Evolutionary conservation across 2,797 vertebrate species (phyloP).

Genomic region (Pristis pectinata): DNA sequence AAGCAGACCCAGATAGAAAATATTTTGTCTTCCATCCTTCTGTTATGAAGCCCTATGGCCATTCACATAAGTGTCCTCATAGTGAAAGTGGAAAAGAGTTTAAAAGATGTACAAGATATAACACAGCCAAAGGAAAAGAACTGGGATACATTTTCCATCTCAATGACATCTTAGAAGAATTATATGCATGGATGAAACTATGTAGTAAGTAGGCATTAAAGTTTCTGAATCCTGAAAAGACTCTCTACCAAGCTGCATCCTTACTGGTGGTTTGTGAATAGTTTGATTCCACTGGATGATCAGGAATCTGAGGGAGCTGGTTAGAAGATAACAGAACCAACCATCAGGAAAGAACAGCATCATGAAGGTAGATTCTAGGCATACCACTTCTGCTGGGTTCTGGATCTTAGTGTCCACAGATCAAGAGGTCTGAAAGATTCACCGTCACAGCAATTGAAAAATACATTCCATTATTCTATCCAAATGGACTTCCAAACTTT

Average conservation of each 20-base stretch:
- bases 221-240: neutral
- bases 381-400: too few species aligned
- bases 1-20: neutral
- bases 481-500: neutral
- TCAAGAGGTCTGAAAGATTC: too few species aligned
- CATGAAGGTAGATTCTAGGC: too few species aligned
- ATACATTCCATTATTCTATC: too few species aligned
- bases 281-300: neutral
- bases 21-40: neutral
- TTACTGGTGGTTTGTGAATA: neutral
- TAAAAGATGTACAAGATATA: neutral
- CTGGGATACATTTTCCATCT: neutral
- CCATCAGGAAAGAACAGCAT: too few species aligned
- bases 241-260: too few species aligned
- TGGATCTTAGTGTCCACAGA: too few species aligned
- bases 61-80: neutral
- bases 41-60: neutral
- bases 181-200: neutral
- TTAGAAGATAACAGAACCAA: neutral
- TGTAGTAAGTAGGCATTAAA: neutral
- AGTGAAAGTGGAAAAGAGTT: neutral
- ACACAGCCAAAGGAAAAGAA: neutral
- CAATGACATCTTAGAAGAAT: neutral
- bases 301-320: neutral
- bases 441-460: too few species aligned